These are phyloP conservation scores for Rhynchomys soricoides DNA, from an alignment of 2,113 vertebrate species.

Conservation along the genomic window DNA sequence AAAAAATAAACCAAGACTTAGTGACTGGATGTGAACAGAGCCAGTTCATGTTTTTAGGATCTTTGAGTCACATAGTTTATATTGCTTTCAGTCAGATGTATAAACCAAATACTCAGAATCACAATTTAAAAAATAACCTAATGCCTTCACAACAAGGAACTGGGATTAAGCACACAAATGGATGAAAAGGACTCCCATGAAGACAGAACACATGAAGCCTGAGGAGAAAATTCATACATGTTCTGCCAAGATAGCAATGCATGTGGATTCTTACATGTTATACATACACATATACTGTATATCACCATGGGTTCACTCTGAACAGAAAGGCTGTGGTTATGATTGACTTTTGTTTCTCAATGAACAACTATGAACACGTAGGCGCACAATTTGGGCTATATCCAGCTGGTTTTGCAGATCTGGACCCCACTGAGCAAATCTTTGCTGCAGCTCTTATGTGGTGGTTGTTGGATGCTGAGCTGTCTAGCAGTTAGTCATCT, in stretches of 20 bases:
- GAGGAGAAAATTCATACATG: slow-evolving; percentile 8
- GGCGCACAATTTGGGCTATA: not conserved
- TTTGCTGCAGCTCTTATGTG: not conserved
- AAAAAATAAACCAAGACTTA: slow-evolving; percentile 30
- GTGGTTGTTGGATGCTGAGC: not conserved
- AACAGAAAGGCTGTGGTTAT: slow-evolving; percentile 28
- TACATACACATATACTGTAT: not conserved
- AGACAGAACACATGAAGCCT: not conserved
- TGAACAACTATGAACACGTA: not conserved
- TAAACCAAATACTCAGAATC: not conserved
- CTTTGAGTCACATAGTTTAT: slow-evolving; percentile 37
- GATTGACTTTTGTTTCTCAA: not conserved
- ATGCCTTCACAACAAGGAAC: not conserved
- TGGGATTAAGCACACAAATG: not conserved
- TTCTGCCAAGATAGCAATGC: not conserved
- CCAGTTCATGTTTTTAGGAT: slow-evolving; percentile 43
- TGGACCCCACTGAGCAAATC: not conserved
- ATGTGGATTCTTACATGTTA: not conserved
- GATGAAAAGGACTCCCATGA: not conserved
- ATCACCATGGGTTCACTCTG: not conserved
- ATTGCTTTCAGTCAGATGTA: not conserved
- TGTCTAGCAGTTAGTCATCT: not conserved
- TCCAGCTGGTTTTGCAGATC: not conserved
- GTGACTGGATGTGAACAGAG: slow-evolving; percentile 39
- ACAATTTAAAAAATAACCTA: slow-evolving; percentile 36